phyloP scores from a whole-genome alignment of 2,113 vertebrate species.

The Gnathonemus longibarbis region DNA sequence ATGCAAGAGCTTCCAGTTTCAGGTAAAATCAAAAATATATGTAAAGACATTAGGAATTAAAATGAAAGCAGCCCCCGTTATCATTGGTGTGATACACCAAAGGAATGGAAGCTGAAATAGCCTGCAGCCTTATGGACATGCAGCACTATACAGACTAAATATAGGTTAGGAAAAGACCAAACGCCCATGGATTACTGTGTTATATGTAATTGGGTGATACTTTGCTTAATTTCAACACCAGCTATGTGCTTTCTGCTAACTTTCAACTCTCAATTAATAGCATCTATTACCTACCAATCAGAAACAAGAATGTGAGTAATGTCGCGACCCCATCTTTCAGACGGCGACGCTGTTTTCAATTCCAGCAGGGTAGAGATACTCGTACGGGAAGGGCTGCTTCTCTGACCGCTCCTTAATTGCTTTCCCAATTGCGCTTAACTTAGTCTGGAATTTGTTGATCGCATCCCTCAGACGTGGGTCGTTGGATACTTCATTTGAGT shows the following conservation, averaged over 20 bases:
- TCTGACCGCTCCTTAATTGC: neutral
- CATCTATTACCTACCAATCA: neutral
- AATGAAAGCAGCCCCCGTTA: neutral
- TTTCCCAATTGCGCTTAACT: neutral
- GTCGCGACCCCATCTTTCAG: neutral
- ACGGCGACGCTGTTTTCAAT: constrained; percentile 12
- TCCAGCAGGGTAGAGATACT: neutral
- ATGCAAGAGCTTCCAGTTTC: neutral
- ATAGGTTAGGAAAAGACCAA: neutral
- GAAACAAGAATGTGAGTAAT: neutral
- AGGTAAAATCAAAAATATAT: neutral
- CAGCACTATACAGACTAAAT: neutral
- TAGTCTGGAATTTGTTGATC: neutral
- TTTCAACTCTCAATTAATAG: neutral
- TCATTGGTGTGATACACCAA: neutral
- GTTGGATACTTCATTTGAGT: neutral
- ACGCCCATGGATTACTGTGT: neutral
- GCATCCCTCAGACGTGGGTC: neutral
- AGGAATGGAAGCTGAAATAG: neutral
- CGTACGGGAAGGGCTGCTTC: neutral
- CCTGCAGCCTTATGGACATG: neutral
- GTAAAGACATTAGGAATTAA: neutral
- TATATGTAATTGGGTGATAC: neutral
- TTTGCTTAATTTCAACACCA: neutral
- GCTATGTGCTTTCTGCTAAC: neutral